Evolutionary conservation across 2,113 vertebrate genomes (phyloP).

Genomic region (Chloroceryle aenea): DNA sequence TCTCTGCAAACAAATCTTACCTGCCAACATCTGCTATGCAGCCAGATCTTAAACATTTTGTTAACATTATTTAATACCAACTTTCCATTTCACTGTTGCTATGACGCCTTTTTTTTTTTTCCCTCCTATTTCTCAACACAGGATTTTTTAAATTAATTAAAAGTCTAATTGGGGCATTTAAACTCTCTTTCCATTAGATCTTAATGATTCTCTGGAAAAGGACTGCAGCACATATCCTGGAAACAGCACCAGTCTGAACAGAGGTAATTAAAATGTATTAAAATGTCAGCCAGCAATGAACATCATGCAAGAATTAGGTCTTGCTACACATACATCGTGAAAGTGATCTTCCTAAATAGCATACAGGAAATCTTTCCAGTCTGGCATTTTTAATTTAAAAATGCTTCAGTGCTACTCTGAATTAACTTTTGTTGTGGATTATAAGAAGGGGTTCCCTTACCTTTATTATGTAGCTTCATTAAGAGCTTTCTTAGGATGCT

Average conservation of each 20-base stretch:
- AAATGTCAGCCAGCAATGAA: background rate
- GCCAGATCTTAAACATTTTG: background rate
- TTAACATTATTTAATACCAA: background rate
- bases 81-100: background rate
- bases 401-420: background rate
- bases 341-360: background rate
- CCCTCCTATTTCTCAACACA: background rate
- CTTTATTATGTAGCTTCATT: background rate
- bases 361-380: background rate
- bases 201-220: background rate
- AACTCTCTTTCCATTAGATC: background rate
- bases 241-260: background rate
- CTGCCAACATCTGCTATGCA: background rate
- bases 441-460: background rate
- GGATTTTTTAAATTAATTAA: background rate
- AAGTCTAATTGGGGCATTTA: background rate
- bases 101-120: background rate
- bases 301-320: background rate
- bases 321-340: background rate
- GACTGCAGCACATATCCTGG: background rate
- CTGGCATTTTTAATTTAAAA: background rate
- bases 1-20: background rate
- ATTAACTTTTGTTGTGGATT: background rate
- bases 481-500: background rate
- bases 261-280: constrained; percentile 33